These are phyloP conservation scores for Drosophila cracens DNA, from an alignment of 2,888 invertebrate species.

Conservation along the genomic window DNA sequence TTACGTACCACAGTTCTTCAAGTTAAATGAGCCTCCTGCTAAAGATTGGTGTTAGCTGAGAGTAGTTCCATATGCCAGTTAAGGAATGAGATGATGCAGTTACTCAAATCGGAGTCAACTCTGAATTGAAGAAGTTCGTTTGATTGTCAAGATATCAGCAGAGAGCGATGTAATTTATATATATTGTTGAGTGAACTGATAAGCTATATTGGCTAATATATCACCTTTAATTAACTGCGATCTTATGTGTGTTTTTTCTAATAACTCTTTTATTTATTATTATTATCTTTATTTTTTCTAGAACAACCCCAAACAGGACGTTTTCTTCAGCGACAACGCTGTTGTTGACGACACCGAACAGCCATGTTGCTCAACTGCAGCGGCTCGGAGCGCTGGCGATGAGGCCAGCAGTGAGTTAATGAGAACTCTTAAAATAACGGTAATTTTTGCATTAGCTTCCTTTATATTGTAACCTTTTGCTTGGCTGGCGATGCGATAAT, in stretches of 20 bases:
- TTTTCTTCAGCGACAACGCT: constrained; percentile 5
- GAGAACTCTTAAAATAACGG: constrained; percentile 44
- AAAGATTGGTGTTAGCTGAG: not conserved
- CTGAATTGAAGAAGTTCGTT: not conserved
- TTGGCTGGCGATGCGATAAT: too few relatives aligned
- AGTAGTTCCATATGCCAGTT: not conserved
- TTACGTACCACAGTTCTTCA: too few relatives aligned
- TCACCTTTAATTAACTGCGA: not conserved
- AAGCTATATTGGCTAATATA: not conserved
- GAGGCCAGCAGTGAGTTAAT: constrained; percentile 33
- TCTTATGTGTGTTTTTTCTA: too few relatives aligned
- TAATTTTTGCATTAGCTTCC: not conserved
- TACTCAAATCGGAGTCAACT: not conserved
- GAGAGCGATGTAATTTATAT: not conserved
- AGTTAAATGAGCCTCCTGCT: not conserved
- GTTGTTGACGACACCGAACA: not conserved
- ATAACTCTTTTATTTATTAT: not conserved
- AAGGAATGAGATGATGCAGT: not conserved
- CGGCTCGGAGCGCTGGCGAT: constrained; percentile 1
- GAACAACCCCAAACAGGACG: constrained; percentile 4
- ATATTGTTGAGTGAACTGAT: not conserved
- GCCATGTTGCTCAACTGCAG: not conserved
- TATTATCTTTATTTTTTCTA: not conserved
- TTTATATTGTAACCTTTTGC: not conserved
- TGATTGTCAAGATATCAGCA: not conserved